Evolutionary conservation across 2,797 vertebrate genomes (phyloP).

Genomic region (Epinephelus awoara): DNA sequence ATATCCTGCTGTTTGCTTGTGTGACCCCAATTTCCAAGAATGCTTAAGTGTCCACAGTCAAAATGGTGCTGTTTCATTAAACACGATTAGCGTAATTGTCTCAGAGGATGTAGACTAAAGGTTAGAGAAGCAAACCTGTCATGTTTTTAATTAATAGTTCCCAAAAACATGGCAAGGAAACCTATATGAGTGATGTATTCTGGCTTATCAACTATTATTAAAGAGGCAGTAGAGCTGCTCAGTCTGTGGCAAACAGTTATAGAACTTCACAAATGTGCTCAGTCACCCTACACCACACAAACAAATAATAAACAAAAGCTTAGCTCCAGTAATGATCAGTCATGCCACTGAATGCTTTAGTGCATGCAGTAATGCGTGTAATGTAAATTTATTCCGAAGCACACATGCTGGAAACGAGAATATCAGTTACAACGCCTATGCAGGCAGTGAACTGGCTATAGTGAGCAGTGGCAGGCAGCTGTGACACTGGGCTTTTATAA

Average conservation of each 20-base stretch:
- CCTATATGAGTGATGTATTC: not conserved
- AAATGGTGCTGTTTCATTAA: constrained; percentile 9
- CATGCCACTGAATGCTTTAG: constrained; percentile 21
- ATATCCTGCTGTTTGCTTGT: constrained; percentile 64
- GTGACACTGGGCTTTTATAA: constrained; percentile 30
- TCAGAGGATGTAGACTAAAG: not conserved
- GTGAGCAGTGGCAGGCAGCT: constrained; percentile 25
- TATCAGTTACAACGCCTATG: constrained; percentile 14
- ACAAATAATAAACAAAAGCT: constrained; percentile 37
- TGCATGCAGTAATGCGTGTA: constrained; percentile 17
- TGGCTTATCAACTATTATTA: not conserved
- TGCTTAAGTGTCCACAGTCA: constrained; percentile 28
- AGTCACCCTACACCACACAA: not conserved
- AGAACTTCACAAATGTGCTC: not conserved
- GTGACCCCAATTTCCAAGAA: constrained; percentile 55
- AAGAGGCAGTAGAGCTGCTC: not conserved
- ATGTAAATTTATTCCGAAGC: constrained; percentile 1
- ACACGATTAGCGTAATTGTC: constrained; percentile 13
- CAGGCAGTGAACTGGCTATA: constrained; percentile 5
- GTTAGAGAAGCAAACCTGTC: not conserved
- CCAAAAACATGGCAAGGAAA: not conserved
- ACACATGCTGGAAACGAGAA: constrained; percentile 23
- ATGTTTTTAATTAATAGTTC: not conserved
- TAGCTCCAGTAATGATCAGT: not conserved
- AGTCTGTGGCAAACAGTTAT: not conserved